Evolutionary conservation across 1,140 invertebrate species (phyloP).

Genomic region (Drosophila repletoides): DNA sequence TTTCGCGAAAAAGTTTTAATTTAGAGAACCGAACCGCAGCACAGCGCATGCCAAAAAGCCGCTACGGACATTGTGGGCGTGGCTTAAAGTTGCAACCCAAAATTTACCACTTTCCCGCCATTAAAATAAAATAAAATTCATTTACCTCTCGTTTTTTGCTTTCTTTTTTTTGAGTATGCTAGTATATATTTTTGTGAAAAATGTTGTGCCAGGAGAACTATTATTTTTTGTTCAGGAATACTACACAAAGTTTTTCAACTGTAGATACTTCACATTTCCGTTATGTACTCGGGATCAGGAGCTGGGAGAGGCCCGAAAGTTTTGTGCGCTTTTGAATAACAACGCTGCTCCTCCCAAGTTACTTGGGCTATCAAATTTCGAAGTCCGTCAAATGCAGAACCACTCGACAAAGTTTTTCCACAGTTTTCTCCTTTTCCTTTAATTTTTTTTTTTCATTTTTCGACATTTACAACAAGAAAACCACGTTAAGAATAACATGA

Average conservation of each 20-base stretch:
- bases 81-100: slow-evolving; percentile 8
- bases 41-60: background rate
- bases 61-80: slow-evolving; percentile 16
- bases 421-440: background rate
- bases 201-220: slow-evolving; percentile 11
- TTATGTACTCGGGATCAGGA: slow-evolving; percentile 19
- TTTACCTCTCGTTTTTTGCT: background rate
- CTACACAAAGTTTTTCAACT: slow-evolving; percentile 32
- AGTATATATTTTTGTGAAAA: slow-evolving; percentile 11
- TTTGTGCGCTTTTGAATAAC: slow-evolving; percentile 34
- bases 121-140: slow-evolving; percentile 22
- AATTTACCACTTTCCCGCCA: slow-evolving; percentile 13
- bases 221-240: slow-evolving; percentile 24
- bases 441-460: background rate
- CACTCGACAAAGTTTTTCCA: slow-evolving; percentile 12
- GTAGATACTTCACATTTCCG: slow-evolving; percentile 39
- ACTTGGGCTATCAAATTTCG: slow-evolving; percentile 32
- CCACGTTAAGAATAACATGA: slow-evolving; percentile 20
- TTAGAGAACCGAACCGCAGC: slow-evolving; percentile 21
- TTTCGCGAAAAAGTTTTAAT: slow-evolving; percentile 49
- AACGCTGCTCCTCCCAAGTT: slow-evolving; percentile 24
- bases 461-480: slow-evolving; percentile 15
- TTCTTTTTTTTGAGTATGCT: background rate
- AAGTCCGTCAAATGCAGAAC: slow-evolving; percentile 46
- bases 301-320: slow-evolving; percentile 22